Base-by-base conservation (phyloP, 2,113 vertebrate genomes). In the Tyto alba region DNA sequence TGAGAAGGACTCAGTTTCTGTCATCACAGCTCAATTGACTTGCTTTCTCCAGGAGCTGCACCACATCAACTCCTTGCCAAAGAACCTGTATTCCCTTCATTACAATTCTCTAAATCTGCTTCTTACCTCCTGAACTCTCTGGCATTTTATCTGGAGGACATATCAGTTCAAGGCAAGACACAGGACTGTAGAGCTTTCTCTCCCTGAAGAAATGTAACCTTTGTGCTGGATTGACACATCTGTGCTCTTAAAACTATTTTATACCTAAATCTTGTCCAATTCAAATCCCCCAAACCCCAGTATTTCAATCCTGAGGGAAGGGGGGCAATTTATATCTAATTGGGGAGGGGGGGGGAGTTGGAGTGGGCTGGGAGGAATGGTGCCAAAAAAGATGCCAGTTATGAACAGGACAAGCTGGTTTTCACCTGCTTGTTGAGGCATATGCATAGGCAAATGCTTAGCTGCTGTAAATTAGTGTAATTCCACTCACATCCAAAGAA, bases 131-230 rank as follows among this genome's bases (percentile, higher is more conserved):
- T 93, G 81, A 96, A 89, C 81, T 94, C 36, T 72, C 36, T 93
- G 85, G 62, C 67, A 72, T 93, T 96, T 96, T 94, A 89, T 93
- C 91, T 88, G 74, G 91, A 88, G 93, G 85, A 92, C 67, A 69
- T 74, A 85, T 53, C 40, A 73, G 74, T 89, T 94, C 84, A 88
- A 94, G 62, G 62, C 69, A 79, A 79, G 66, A 85, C 71, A 91
- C 66, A 89, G 25, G 48, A 89, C 81, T 75, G 9, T 9, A 63
- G 77, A 82, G 60, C 43, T 90, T 96, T 93, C 57, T 76, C 19
- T 91, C 73, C 77, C 89, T 76, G 74, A 89, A 82, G 91, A 88
- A 92, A 90, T 88, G 26, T 85, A 93, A 95, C 81, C 87, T 96
- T 90, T 94, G 71, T 75, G 16, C 22, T 88, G 74, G 53, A 88